Evolutionary conservation across 2,113 vertebrate species (phyloP).

Genomic region (Argyrosomus japonicus): DNA sequence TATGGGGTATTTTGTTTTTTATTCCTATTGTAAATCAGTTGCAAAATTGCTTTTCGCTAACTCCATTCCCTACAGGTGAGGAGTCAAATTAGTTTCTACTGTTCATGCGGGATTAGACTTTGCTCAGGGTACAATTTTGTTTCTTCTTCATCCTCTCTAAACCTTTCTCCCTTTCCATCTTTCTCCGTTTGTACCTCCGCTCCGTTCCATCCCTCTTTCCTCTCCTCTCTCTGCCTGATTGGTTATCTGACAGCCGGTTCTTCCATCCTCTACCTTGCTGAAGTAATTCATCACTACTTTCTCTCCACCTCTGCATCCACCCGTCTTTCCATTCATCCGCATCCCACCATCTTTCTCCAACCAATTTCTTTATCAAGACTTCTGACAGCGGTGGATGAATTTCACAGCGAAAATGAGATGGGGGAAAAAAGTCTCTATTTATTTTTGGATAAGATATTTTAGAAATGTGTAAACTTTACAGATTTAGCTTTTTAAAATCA

Average conservation of each 20-base stretch:
- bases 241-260: constrained; percentile 52
- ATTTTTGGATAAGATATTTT: neutral
- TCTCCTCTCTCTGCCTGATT: constrained; percentile 47
- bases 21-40: constrained; percentile 27
- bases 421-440: neutral
- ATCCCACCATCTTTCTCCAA: constrained; percentile 11
- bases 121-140: neutral
- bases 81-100: constrained; percentile 15
- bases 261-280: constrained; percentile 38
- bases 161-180: constrained; percentile 3
- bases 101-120: neutral
- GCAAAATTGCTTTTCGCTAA: constrained; percentile 12
- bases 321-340: constrained; percentile 21
- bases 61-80: constrained; percentile 25
- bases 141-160: neutral
- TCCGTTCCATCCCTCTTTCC: neutral
- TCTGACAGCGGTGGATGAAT: neutral
- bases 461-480: neutral
- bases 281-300: constrained; percentile 59
- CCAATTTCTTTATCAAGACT: constrained; percentile 42
- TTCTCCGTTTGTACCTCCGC: neutral
- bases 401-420: neutral
- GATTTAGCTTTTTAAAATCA: neutral
- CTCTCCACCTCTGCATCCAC: constrained; percentile 35
- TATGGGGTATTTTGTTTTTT: neutral